Conservation (phyloP, 2,113 vertebrate species). For the Malurus elegans region DNA sequence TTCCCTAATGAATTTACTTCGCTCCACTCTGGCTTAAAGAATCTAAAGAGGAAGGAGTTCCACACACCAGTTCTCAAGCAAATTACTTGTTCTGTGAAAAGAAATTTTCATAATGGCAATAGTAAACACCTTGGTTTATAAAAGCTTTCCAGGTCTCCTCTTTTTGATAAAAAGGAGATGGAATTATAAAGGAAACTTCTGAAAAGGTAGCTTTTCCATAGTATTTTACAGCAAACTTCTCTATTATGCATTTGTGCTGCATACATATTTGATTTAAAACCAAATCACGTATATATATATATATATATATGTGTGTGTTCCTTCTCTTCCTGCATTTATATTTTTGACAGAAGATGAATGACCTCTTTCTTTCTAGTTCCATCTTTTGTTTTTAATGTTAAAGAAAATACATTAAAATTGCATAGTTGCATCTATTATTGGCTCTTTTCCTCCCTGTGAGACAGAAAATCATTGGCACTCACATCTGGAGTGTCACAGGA, state of each 20-base stretch:
- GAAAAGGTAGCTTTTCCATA: neutral
- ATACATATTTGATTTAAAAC: neutral
- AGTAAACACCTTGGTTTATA: neutral
- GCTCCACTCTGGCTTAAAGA: neutral
- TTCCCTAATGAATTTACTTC: neutral
- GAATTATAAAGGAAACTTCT: neutral
- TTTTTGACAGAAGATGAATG: neutral
- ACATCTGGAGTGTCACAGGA: neutral
- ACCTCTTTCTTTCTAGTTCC: neutral
- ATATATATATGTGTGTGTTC: neutral
- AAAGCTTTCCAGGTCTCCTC: neutral
- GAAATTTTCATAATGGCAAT: neutral
- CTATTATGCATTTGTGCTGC: neutral
- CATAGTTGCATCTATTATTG: neutral
- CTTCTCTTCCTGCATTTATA: neutral
- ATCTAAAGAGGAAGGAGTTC: neutral
- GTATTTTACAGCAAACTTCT: neutral
- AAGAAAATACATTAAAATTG: neutral
- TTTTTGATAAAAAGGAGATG: neutral
- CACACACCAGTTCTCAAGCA: neutral
- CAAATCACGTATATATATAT: neutral
- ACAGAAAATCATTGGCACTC: neutral
- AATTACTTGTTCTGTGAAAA: neutral
- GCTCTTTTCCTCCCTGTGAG: neutral
- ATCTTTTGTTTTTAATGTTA: neutral